Evolutionary conservation across 2,113 vertebrate species (phyloP).

Genomic region (Pseudolaguvia tuberculata): DNA sequence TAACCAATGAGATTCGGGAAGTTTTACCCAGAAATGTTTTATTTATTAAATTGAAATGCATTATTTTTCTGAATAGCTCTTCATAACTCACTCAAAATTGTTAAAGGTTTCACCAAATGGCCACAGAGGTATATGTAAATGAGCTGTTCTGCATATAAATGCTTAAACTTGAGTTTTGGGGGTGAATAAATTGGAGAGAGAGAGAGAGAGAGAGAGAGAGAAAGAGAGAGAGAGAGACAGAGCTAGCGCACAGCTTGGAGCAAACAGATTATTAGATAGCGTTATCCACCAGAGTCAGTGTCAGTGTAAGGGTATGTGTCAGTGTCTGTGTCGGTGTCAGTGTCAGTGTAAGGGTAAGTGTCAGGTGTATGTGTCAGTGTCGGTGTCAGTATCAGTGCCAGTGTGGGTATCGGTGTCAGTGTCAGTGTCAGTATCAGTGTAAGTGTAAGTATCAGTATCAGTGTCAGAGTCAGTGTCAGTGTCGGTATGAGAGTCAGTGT

Average conservation of each 20-base stretch:
- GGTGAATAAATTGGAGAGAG: conserved; percentile 69
- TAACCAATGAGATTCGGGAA: conserved; percentile 42
- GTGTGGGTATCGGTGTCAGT: no score
- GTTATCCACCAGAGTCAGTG: conserved; percentile 59
- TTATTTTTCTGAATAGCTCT: conserved; percentile 50
- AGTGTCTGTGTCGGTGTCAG: no score
- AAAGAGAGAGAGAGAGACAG: conserved; percentile 65
- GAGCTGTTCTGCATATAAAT: conserved; percentile 73
- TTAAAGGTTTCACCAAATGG: conserved; percentile 60
- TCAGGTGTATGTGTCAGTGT: no score
- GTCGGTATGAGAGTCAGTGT: no score
- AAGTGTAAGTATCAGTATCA: no score
- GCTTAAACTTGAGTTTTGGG: conserved; percentile 65
- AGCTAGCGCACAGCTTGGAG: conserved; percentile 51
- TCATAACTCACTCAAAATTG: conserved; percentile 57
- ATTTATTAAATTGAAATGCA: conserved; percentile 53
- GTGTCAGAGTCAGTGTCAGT: no score
- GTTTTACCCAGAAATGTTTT: conserved; percentile 50
- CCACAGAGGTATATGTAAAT: conserved; percentile 65
- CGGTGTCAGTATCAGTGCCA: no score
- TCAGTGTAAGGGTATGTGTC: no score
- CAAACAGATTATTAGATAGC: conserved; percentile 64
- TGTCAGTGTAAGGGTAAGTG: no score
- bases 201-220: conserved; percentile 64
- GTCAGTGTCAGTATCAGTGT: no score